phyloP scores from a whole-genome alignment of 2,113 vertebrate species.

The Mugil cephalus region DNA sequence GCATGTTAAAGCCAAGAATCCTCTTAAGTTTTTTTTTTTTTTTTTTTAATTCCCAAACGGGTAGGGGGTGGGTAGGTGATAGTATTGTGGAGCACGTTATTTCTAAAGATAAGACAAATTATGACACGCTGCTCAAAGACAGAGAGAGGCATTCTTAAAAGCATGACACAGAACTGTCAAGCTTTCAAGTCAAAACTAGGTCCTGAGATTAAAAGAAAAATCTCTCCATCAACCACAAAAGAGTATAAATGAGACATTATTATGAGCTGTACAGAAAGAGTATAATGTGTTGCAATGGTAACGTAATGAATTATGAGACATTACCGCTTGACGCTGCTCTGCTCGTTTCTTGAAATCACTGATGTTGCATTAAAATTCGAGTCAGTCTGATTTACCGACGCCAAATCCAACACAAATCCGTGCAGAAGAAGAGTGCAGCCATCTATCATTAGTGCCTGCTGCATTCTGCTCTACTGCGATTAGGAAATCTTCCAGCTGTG shows the following conservation, averaged over 20 bases:
- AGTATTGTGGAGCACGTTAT: constrained; percentile 31
- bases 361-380: neutral
- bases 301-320: neutral
- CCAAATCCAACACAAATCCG: constrained; percentile 28
- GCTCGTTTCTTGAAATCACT: neutral
- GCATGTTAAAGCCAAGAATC: constrained; percentile 41
- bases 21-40: constrained; percentile 22
- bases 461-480: constrained; percentile 44
- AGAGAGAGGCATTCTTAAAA: constrained; percentile 21
- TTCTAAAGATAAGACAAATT: constrained; percentile 36
- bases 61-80: neutral
- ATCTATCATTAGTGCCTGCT: constrained; percentile 54
- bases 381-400: constrained; percentile 18
- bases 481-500: constrained; percentile 52
- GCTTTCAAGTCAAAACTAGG: constrained; percentile 31
- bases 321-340: neutral
- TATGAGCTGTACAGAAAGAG: neutral
- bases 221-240: neutral
- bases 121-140: constrained; percentile 33
- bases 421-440: constrained; percentile 15
- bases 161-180: constrained; percentile 52
- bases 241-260: neutral
- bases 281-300: neutral
- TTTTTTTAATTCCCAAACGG: too few relatives aligned
- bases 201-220: neutral